Conservation (phyloP, 2,888 invertebrate genomes). For the Opisthograptis luteolata region DNA sequence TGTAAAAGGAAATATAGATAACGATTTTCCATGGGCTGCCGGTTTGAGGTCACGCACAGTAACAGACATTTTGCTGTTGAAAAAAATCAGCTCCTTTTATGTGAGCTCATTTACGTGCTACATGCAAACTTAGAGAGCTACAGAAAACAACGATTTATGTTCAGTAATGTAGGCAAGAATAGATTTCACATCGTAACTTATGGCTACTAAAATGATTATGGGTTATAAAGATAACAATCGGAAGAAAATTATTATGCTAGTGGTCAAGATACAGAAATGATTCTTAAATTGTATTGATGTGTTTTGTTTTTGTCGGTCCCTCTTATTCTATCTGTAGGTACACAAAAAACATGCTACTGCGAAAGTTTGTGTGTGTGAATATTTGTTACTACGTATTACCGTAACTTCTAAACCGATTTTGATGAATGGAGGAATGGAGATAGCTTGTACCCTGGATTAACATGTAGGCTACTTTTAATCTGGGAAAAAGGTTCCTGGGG, state of each 20-base stretch:
- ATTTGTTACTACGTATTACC: too few species aligned
- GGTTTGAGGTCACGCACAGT: slow-evolving; percentile 34
- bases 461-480: too few species aligned
- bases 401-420: too few species aligned
- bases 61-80: slow-evolving; percentile 12
- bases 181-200: slow-evolving; percentile 39
- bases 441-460: too few species aligned
- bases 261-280: slow-evolving; percentile 13
- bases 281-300: too few species aligned
- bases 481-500: too few species aligned
- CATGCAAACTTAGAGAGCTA: slow-evolving; percentile 68
- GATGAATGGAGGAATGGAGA: too few species aligned
- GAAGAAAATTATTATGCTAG: slow-evolving; percentile 28
- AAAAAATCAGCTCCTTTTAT: slow-evolving; percentile 58
- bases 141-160: slow-evolving; percentile 42
- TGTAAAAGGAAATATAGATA: slow-evolving; percentile 61
- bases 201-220: slow-evolving; percentile 35
- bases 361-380: too few species aligned
- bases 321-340: too few species aligned
- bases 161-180: slow-evolving; percentile 38
- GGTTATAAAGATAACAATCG: slow-evolving; percentile 33
- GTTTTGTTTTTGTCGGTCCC: too few species aligned
- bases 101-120: slow-evolving; percentile 75
- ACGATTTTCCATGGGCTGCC: slow-evolving; percentile 49
- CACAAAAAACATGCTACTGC: too few species aligned